Conservation (phyloP, 2,797 vertebrate genomes). For the Leucoraja ocellata region DNA sequence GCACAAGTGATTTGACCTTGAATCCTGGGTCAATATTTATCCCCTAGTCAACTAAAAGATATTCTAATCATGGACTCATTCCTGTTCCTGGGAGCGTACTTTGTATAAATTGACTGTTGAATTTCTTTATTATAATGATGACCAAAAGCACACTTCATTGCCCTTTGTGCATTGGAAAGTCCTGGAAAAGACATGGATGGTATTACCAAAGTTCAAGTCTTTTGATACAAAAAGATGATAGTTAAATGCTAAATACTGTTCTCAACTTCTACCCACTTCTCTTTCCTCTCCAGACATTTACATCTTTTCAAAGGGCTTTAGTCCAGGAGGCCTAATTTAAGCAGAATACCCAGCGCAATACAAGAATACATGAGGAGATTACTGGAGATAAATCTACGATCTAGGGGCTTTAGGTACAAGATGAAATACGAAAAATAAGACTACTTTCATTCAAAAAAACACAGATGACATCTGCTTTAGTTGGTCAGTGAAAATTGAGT, state of each 20-base stretch:
- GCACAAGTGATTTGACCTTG: too few relatives aligned
- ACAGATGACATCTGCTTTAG: neutral
- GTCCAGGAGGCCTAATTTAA: neutral
- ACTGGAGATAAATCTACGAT: neutral
- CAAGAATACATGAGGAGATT: neutral
- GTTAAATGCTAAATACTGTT: neutral
- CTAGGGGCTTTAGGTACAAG: neutral
- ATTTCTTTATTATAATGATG: too few relatives aligned
- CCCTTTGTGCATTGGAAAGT: too few relatives aligned
- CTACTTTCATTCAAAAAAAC: neutral
- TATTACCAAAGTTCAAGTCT: neutral
- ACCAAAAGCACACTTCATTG: too few relatives aligned
- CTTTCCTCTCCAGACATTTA: neutral
- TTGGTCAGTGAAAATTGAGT: neutral
- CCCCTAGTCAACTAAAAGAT: too few relatives aligned
- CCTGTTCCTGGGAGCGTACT: too few relatives aligned
- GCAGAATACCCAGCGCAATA: neutral
- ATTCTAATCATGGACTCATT: too few relatives aligned
- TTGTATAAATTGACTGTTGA: too few relatives aligned
- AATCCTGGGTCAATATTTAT: too few relatives aligned
- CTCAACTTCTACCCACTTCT: neutral
- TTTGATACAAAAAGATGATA: neutral
- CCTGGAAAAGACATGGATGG: too few relatives aligned
- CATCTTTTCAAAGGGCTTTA: neutral
- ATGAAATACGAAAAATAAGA: neutral